These are phyloP conservation scores for Microcebus tavaratra DNA, from an alignment of 2,113 vertebrate genomes.

Conservation along the genomic window DNA sequence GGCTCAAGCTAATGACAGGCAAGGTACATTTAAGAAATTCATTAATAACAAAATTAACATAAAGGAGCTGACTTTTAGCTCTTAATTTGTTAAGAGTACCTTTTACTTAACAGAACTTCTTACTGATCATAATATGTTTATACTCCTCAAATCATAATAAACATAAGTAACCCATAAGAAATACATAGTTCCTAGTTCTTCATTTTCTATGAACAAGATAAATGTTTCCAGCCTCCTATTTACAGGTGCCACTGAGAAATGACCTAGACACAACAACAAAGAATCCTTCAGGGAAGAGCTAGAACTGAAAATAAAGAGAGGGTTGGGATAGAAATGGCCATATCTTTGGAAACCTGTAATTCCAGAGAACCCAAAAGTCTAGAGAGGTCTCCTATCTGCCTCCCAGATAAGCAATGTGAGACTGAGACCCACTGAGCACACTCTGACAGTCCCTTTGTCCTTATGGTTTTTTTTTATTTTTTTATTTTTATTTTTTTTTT, in stretches of 20 bases:
- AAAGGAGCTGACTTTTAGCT: not conserved
- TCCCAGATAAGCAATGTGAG: too few relatives aligned
- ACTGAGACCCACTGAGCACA: too few relatives aligned
- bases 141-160: conserved; percentile 7
- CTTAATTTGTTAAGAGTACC: conserved; percentile 1
- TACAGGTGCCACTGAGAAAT: not conserved
- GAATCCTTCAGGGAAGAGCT: too few relatives aligned
- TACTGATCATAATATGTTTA: not conserved
- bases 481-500: too few relatives aligned
- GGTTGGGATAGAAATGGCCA: too few relatives aligned
- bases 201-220: not conserved
- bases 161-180: not conserved
- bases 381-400: too few relatives aligned
- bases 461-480: too few relatives aligned
- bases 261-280: not conserved
- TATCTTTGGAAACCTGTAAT: too few relatives aligned
- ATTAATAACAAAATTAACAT: not conserved
- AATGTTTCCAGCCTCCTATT: not conserved
- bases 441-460: too few relatives aligned
- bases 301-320: too few relatives aligned
- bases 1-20: not conserved
- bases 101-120: conserved; percentile 4
- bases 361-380: too few relatives aligned
- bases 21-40: not conserved
- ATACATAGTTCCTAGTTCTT: not conserved